Evolutionary conservation across 2,797 vertebrate genomes (phyloP).

Genomic region (Ptychobarbus kaznakovi): DNA sequence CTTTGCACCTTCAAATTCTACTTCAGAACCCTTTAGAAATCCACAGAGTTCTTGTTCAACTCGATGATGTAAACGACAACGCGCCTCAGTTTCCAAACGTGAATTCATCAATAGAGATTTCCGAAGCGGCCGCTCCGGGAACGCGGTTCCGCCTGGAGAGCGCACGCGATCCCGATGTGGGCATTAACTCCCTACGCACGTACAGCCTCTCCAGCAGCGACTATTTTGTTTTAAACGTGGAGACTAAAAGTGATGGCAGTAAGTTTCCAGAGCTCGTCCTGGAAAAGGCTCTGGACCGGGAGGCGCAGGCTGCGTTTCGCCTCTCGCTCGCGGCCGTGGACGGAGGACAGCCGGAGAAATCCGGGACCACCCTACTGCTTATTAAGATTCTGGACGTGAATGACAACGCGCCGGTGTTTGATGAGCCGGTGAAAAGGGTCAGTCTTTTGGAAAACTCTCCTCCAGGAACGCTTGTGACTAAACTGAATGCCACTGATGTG

Average conservation of each 20-base stretch:
- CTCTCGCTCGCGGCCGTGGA: slow-evolving; percentile 90
- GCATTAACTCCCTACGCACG: slow-evolving; percentile 88
- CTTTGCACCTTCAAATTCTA: slow-evolving; percentile 86
- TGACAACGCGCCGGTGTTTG: slow-evolving; percentile 91
- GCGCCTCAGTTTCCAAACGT: slow-evolving; percentile 87
- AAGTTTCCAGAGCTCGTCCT: slow-evolving; percentile 93
- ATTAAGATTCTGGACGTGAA: slow-evolving; percentile 90
- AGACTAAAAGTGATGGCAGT: slow-evolving; percentile 88
- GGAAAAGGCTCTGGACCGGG: slow-evolving; percentile 88
- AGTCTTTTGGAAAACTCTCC: slow-evolving; percentile 86
- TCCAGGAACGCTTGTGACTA: slow-evolving; percentile 84
- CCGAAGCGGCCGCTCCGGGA: slow-evolving; percentile 87
- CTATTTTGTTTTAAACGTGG: slow-evolving; percentile 87
- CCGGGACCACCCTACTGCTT: slow-evolving; percentile 85
- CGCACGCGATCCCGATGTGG: slow-evolving; percentile 94
- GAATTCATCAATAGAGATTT: slow-evolving; percentile 86
- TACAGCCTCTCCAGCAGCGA: slow-evolving; percentile 86
- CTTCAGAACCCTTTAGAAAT: slow-evolving; percentile 87
- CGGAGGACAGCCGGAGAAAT: slow-evolving; percentile 87
- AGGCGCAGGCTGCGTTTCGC: slow-evolving; percentile 84
- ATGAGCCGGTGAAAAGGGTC: slow-evolving; percentile 81
- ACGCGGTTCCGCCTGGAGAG: slow-evolving; percentile 90
- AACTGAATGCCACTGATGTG: slow-evolving; percentile 89
- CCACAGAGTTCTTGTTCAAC: slow-evolving; percentile 86
- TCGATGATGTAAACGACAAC: slow-evolving; percentile 95